Evolutionary conservation across 2,797 vertebrate genomes (phyloP), one percentile per base, ranked within the genome.

Genomic region (Falco biarmicus): DNA sequence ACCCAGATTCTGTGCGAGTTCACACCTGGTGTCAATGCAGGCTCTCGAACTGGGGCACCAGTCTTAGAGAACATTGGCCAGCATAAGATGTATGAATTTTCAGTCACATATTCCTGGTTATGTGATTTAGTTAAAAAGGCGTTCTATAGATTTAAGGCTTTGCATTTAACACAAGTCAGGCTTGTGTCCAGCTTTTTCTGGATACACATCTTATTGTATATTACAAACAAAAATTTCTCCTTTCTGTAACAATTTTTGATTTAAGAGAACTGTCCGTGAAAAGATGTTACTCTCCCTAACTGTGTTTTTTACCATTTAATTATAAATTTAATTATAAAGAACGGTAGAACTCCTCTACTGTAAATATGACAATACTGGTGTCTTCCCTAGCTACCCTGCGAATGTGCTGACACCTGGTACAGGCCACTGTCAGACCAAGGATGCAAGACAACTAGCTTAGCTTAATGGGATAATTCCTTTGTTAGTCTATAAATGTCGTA

Each of bases 301-400:
- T 59, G 10, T 74, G 14, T 32, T n/a, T 96, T 80, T 64, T 63
- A n/a, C 90, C 37, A 69, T 53, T 79, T 95, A 91, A 95, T 92
- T 93, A 94, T 5, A 94, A 75, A 69, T 53, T 79, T 95, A 91
- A 95, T 92, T 93, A 94, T 5, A 94, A 75, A 94, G 68, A 91
- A 87, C 71, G 17, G 26, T 57, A 8, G 18, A 84, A 85, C 12
- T 76, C 43, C 28, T 84, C 41, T 87, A 37, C 25, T 63, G 51
- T 90, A 41, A 93, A 53, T 82, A 56, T 6, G 9, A 80, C 83
- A 89, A 48, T 32, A 45, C 45, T 77, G 84, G 75, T 80, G n/a
- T 85, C 68, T 26, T 95, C 81, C 82, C 77, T 89, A 53, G 50
- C 57, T 75, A 31, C 78, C 78, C 89, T 85, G 78, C 1, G 8